These are phyloP conservation scores for Drosophila ananassae DNA, from an alignment of 1,140 invertebrate species.

Conservation along the genomic window DNA sequence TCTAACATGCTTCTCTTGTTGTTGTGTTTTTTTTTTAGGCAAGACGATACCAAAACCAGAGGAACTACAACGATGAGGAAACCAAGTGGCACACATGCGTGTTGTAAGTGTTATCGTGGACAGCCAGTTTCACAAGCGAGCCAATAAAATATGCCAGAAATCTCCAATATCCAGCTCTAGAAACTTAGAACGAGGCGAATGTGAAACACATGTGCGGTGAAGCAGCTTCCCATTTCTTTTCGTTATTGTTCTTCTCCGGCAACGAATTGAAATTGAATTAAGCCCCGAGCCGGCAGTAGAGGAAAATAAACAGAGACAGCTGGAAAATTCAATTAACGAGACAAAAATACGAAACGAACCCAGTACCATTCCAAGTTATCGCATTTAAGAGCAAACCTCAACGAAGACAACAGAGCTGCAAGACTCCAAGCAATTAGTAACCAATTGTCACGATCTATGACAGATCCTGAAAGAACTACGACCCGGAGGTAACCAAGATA, in stretches of 20 bases:
- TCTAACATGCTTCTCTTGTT: constrained; percentile 1
- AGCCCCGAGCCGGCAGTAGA: constrained; percentile 40
- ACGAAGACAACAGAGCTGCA: constrained; percentile 24
- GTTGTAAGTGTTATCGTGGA: constrained; percentile 31
- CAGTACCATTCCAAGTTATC: constrained; percentile 69
- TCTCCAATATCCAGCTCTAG: not conserved
- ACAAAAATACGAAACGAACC: constrained; percentile 33
- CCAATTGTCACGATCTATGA: constrained; percentile 40
- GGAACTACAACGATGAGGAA: constrained; percentile 20
- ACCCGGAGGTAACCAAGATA: constrained; percentile 65
- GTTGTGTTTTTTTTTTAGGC: no score
- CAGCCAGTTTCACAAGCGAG: constrained; percentile 12
- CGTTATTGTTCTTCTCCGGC: constrained; percentile 51
- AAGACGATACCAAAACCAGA: constrained; percentile 18
- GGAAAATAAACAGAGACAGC: constrained; percentile 34
- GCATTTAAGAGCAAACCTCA: constrained; percentile 46
- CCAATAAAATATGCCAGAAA: constrained; percentile 34
- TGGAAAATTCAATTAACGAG: constrained; percentile 51
- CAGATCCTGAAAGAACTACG: constrained; percentile 20
- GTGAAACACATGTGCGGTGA: constrained; percentile 66
- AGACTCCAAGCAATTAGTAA: constrained; percentile 6
- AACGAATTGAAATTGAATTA: constrained; percentile 60
- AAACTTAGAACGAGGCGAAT: constrained; percentile 10
- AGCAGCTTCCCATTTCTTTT: constrained; percentile 42
- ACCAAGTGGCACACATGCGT: constrained; percentile 30